Evolutionary conservation across 2,113 vertebrate species (phyloP).

Genomic region (Mormyrus lacerda): DNA sequence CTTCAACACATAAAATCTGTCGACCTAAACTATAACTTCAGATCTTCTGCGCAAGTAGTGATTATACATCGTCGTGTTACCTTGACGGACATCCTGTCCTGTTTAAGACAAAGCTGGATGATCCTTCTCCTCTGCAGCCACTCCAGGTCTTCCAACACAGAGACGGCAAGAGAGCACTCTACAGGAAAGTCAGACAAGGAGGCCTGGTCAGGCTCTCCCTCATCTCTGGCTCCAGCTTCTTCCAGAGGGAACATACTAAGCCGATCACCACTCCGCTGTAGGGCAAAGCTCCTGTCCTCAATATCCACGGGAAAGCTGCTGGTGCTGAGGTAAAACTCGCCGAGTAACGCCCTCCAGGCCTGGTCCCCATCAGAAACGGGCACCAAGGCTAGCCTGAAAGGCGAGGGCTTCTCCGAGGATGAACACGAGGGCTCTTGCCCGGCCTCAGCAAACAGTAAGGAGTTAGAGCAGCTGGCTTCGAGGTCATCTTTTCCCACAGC

Average conservation of each 20-base stretch:
- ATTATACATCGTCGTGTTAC: conserved; percentile 44
- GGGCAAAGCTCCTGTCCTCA: conserved; percentile 54
- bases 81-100: conserved; percentile 63
- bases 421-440: conserved; percentile 47
- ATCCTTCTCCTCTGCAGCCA: conserved; percentile 89
- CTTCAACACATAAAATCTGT: neutral
- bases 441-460: neutral
- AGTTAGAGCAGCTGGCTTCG: conserved; percentile 35
- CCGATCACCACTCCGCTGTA: conserved; percentile 60
- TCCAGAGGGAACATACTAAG: conserved; percentile 63
- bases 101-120: conserved; percentile 74
- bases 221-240: conserved; percentile 39
- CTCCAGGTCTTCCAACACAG: conserved; percentile 77
- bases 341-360: conserved; percentile 75
- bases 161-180: conserved; percentile 60
- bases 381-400: conserved; percentile 60
- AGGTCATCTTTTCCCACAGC: conserved; percentile 37
- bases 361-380: conserved; percentile 43
- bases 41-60: neutral
- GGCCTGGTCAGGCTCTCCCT: conserved; percentile 36
- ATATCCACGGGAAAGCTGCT: conserved; percentile 41
- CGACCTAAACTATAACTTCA: neutral
- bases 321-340: conserved; percentile 69
- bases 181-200: conserved; percentile 42
- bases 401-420: conserved; percentile 43